phyloP scores from a whole-genome alignment of 2,797 vertebrate genomes.

The Xenops minutus region DNA sequence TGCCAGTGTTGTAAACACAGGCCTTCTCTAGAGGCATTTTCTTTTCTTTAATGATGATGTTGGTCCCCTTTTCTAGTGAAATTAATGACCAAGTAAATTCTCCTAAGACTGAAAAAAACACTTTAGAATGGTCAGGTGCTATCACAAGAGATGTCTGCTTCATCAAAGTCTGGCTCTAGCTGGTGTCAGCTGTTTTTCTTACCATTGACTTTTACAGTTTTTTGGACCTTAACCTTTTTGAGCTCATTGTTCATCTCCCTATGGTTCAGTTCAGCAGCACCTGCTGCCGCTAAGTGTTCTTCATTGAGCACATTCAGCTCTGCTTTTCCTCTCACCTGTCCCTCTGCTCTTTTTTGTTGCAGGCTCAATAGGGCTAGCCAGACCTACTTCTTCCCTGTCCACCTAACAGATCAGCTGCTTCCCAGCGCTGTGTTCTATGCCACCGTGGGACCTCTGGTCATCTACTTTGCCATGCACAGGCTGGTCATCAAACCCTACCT shows the following conservation, averaged over 20 bases:
- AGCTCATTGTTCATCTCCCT: neutral
- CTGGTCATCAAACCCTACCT: slow-evolving; percentile 95
- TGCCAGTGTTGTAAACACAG: neutral
- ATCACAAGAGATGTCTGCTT: neutral
- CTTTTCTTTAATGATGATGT: neutral
- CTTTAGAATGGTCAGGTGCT: neutral
- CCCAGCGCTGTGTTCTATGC: slow-evolving; percentile 97
- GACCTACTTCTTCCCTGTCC: slow-evolving; percentile 97
- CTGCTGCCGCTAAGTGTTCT: neutral
- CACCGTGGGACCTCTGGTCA: slow-evolving; percentile 91
- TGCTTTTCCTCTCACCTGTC: neutral
- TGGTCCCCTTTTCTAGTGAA: neutral
- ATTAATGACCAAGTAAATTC: neutral
- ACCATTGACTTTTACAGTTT: neutral
- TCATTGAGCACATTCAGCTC: neutral
- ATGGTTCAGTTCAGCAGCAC: neutral
- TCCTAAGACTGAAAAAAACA: neutral
- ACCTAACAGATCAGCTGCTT: slow-evolving; percentile 95
- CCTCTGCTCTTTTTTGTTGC: slow-evolving; percentile 1
- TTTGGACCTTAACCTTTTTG: neutral
- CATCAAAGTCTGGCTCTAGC: neutral
- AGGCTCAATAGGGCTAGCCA: slow-evolving; percentile 97
- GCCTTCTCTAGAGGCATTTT: neutral
- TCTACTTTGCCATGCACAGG: slow-evolving; percentile 92
- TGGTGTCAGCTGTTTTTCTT: neutral